Evolutionary conservation across 2,113 vertebrate species (phyloP).

Genomic region (Eolophus roseicapilla): DNA sequence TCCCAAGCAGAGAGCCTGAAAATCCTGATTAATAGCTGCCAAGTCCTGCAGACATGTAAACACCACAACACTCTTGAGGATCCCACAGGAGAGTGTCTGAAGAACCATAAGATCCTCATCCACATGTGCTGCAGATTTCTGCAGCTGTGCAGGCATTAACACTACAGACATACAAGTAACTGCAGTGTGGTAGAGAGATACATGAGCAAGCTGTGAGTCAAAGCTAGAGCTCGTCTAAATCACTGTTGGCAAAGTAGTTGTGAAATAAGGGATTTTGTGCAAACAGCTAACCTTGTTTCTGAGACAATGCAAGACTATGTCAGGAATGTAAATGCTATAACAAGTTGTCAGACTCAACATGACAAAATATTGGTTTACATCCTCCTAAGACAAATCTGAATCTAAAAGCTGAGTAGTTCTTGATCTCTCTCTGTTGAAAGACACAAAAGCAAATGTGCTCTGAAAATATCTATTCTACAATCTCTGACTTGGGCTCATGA

Average conservation of each 20-base stretch:
- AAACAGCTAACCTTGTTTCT: background rate
- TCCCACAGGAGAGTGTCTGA: background rate
- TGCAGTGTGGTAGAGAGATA: background rate
- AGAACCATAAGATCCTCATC: background rate
- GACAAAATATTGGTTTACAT: background rate
- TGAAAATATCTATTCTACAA: background rate
- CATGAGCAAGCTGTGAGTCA: background rate
- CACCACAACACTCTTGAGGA: background rate
- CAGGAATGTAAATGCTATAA: background rate
- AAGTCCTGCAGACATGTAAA: background rate
- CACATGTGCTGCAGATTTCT: rapidly evolving
- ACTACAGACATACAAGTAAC: background rate
- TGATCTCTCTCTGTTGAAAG: background rate
- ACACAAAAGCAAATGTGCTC: background rate
- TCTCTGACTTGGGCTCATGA: background rate
- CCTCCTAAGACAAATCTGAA: background rate
- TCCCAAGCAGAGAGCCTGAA: background rate
- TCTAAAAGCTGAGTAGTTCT: background rate
- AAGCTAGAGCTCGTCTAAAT: background rate
- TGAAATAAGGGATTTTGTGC: background rate
- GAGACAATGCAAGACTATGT: background rate
- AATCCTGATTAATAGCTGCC: background rate
- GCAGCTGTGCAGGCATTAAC: background rate
- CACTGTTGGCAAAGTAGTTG: background rate
- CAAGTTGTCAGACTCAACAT: background rate